Conservation (phyloP, 2,797 vertebrate genomes). For the Phataginus tetradactyla region DNA sequence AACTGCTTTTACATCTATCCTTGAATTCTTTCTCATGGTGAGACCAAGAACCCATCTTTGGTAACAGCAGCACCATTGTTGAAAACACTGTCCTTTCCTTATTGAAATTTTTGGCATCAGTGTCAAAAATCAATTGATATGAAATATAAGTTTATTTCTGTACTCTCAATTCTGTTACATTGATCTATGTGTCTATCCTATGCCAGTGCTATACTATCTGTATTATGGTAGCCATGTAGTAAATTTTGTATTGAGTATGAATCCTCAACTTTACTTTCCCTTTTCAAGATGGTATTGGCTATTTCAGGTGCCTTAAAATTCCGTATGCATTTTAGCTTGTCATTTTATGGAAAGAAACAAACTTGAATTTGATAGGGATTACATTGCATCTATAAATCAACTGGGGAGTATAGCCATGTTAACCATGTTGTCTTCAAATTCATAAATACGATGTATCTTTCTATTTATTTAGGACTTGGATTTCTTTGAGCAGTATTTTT, state of each 20-base stretch:
- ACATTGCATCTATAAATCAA: neutral
- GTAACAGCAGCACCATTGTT: neutral
- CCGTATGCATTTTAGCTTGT: neutral
- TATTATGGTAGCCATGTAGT: neutral
- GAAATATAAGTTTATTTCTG: neutral
- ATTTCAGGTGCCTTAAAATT: neutral
- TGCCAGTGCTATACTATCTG: neutral
- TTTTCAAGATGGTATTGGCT: neutral
- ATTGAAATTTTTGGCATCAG: neutral
- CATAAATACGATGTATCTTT: neutral
- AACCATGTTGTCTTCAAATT: neutral
- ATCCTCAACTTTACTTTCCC: neutral
- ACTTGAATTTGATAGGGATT: neutral
- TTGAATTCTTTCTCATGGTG: too few relatives aligned
- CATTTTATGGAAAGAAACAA: neutral
- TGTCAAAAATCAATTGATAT: neutral
- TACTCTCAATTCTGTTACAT: neutral
- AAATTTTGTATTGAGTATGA: neutral
- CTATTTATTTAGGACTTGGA: neutral
- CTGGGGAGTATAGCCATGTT: neutral
- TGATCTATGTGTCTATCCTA: neutral
- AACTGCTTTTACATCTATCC: too few relatives aligned
- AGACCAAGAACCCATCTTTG: too few relatives aligned
- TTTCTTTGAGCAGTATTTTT: neutral
- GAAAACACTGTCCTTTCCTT: neutral